A percentile compares a stretch with the other conserved stretches of the same genome.
These are phyloP conservation scores for Capra hircus DNA, from an alignment of 2,113 vertebrate genomes.

Conservation along the genomic window DNA sequence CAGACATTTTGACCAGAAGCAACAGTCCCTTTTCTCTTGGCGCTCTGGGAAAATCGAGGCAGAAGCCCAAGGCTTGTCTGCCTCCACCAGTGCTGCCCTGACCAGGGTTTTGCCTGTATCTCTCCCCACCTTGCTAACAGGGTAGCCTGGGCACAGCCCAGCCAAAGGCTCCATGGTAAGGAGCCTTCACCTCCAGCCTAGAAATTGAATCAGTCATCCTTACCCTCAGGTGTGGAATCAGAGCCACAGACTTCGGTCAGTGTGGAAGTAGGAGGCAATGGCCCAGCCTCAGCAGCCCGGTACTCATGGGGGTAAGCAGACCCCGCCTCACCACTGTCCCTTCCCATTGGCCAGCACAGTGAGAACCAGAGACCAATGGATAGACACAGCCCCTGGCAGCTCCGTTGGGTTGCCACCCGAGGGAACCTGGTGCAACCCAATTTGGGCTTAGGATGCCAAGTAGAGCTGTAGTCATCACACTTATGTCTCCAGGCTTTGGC, in stretches of 20 bases:
- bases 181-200: background rate
- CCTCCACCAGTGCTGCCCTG: background rate
- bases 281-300: background rate
- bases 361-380: background rate
- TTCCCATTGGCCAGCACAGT: constrained; percentile 33
- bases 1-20: background rate
- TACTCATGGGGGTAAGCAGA: background rate
- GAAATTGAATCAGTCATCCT: background rate
- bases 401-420: background rate
- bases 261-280: background rate
- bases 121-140: background rate
- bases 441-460: constrained; percentile 32
- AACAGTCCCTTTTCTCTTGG: background rate
- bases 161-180: background rate
- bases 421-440: background rate
- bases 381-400: background rate
- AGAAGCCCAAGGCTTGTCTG: background rate
- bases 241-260: background rate
- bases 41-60: background rate
- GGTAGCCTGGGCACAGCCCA: background rate
- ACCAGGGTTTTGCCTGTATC: background rate
- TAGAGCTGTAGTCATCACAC: constrained; percentile 18
- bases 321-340: background rate
- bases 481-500: background rate
- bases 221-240: constrained; percentile 47